Base-by-base conservation (phyloP, 1,140 invertebrate genomes). In the Tribolium madens region DNA sequence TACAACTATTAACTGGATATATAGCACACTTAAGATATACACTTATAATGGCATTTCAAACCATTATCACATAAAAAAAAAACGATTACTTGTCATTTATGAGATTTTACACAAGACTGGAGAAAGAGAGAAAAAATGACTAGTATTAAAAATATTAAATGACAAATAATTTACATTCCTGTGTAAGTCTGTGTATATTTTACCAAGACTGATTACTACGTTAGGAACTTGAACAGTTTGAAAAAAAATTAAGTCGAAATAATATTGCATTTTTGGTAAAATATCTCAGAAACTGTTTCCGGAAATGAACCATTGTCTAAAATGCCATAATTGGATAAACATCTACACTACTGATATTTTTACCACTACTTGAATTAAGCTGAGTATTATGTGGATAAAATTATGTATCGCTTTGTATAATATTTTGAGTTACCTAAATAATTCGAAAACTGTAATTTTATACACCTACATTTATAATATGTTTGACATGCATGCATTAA, bases 11-110 rank as follows among this genome's bases (percentile, higher is more conserved):
- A 74, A 73, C 26, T 76, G 81, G 79, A 64, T 77, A 82, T 81
- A 79, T 77, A 81, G 82, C 82, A 83, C 82, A 83, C 82, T 82
- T 81, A 83, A 77, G 78, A 79, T 82, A 83, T 78, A 81, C 76
- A 81, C 72, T 74, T 76, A 79, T 79, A 83, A 83, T 82, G 82
- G 82, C 82, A 83, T 83, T 82, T 81, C 80, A 82, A 81, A 83
- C 81, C 81, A 82, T 83, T 82, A 81, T 83, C 79, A 82, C 77
- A 79, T 73, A 77, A 75, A 26, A 78, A 78, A 78, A 17, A 26
- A 68, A 69, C 75, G 60, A 76, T 76, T 52, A 81, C 75, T 74
- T 79, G 76, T 76, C 72, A 77, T 77, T 75, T 76, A 7, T 14
- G 52, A 9, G 52, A 57, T 21, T 53, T 64, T 60, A 60, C 52